Evolutionary conservation across 2,888 invertebrate species (phyloP), one percentile per base, ranked within the genome.

Genomic region (Aspidiotus destructor): DNA sequence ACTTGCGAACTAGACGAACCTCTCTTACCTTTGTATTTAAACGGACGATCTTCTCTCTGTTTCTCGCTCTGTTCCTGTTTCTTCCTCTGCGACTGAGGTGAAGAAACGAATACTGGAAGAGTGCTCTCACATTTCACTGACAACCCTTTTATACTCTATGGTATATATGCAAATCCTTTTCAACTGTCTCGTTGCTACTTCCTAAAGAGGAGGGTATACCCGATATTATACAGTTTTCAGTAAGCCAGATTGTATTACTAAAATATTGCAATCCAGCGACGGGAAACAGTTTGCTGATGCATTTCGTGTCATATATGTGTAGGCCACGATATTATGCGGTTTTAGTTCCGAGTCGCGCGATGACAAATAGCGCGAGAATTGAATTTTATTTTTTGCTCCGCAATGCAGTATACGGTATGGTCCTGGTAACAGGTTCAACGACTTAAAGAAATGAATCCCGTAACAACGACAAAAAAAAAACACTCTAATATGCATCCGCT

Each of bases 191-290:
- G 48, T n/a, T 48, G 48, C 48, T 48, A 13, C 48, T n/a, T 48
- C 10, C 10, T 13, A 11, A 58, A 40, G 11, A 58, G 58, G 58
- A 28, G 28, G 28, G 28, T 28, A 28, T 28, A 28, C 28, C 28
- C 28, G 28, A 40, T 58, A 58, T 16, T 58, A 58, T 58, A 58
- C 58, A 58, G 58, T 58, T 58, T 58, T 58, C 58, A 28, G 28
- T 58, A 58, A 58, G 58, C 58, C 58, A 61, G 61, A 61, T 61
- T 61, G 44, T 61, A 61, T 61, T 61, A 42, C 61, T 15, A 17
- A 61, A 61, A 61, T 61, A 61, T 42, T n/a, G 61, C 61, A 61
- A 58, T 61, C 42, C 61, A 44, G 42, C 48, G 28, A 28, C 28
- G 28, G 28, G 28, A 28, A 28, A 28, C 28, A 28, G 28, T 28